Evolutionary conservation across 2,797 vertebrate genomes (phyloP).

Genomic region (Steatocranus sp.): DNA sequence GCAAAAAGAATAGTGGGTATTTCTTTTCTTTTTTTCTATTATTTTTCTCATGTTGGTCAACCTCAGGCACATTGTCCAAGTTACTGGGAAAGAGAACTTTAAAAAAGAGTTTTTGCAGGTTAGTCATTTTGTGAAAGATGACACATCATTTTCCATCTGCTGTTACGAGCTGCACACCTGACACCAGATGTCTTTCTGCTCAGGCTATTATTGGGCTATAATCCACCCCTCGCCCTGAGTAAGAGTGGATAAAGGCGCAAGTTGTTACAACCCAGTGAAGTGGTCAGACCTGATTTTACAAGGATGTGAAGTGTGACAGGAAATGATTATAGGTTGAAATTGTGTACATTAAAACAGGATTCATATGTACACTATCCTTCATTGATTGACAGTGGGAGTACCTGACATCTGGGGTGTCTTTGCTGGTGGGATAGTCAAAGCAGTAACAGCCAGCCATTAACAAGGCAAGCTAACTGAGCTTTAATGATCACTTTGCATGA

Average conservation of each 20-base stretch:
- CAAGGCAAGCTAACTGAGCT: neutral
- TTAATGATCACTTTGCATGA: neutral
- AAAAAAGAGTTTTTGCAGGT: neutral
- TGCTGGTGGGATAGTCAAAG: rapidly evolving
- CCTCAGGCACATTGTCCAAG: neutral
- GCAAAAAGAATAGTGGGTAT: neutral
- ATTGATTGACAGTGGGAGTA: neutral
- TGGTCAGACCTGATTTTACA: neutral
- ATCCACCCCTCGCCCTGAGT: neutral
- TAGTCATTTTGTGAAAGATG: neutral
- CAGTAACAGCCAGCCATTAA: neutral
- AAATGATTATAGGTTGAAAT: neutral
- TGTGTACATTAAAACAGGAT: neutral
- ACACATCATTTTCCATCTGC: neutral
- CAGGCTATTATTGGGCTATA: neutral
- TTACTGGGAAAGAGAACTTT: neutral
- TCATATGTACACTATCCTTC: neutral
- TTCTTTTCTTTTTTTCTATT: neutral
- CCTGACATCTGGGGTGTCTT: neutral
- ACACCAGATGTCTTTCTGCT: neutral
- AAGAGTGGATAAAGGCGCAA: neutral
- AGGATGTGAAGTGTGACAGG: neutral
- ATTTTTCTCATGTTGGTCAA: neutral
- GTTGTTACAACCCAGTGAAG: neutral
- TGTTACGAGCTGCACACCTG: neutral